Evolutionary conservation across 2,113 vertebrate genomes (phyloP).

Genomic region (Sardina pilchardus): DNA sequence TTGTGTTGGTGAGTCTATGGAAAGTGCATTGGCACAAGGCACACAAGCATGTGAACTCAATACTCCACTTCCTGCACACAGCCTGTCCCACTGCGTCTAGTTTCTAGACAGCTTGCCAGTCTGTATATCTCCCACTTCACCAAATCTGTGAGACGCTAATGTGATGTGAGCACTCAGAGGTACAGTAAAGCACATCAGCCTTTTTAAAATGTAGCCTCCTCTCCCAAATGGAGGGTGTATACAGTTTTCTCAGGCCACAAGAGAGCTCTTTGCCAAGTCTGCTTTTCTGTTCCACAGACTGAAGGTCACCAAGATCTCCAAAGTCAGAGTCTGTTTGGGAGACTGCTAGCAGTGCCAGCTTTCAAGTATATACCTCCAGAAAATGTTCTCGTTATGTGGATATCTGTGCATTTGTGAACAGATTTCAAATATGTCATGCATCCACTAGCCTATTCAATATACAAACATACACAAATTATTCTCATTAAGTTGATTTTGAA

Average conservation of each 20-base stretch:
- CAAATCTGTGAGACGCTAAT: constrained; percentile 60
- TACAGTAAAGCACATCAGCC: neutral
- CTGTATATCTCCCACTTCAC: constrained; percentile 40
- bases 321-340: neutral
- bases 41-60: neutral
- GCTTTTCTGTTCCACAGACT: neutral
- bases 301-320: neutral
- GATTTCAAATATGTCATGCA: too few relatives aligned
- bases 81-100: neutral
- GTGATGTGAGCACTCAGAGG: constrained; percentile 60
- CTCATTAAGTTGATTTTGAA: too few relatives aligned
- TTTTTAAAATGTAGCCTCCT: neutral
- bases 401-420: too few relatives aligned
- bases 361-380: too few relatives aligned
- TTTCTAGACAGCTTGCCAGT: constrained; percentile 38
- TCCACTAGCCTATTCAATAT: too few relatives aligned
- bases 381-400: too few relatives aligned
- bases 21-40: neutral
- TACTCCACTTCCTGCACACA: neutral
- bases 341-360: too few relatives aligned
- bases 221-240: neutral
- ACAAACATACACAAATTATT: too few relatives aligned
- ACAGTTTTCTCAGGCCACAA: neutral
- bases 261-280: neutral
- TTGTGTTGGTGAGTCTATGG: neutral